Percentiles rank a stretch among this genome's conserved stretches.
Evolutionary conservation across 2,888 invertebrate species (phyloP).

Genomic region (Epiblema foenella): DNA sequence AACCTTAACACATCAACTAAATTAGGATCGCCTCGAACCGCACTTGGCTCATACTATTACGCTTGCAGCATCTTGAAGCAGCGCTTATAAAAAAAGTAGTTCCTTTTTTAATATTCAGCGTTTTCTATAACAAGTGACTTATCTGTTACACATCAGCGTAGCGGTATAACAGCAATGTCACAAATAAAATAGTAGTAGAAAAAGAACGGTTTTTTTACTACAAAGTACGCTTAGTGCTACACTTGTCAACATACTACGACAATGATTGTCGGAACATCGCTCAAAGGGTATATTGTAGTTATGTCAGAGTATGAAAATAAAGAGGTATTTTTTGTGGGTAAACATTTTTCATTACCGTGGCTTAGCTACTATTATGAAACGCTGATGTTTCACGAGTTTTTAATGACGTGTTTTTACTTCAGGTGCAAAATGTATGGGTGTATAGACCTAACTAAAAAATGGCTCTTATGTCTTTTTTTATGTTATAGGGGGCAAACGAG

Average conservation of each 20-base stretch:
- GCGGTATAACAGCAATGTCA: neutral
- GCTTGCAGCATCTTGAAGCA: no score
- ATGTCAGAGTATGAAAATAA: neutral
- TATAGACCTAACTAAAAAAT: no score
- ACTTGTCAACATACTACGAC: neutral
- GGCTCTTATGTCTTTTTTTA: no score
- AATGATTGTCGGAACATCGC: conserved; percentile 7
- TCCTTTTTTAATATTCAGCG: neutral
- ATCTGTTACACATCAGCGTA: neutral
- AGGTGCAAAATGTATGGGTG: no score
- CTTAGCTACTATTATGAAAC: conserved; percentile 1
- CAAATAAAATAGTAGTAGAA: neutral
- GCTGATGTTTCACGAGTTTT: neutral
- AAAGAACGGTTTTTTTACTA: conserved; percentile 2
- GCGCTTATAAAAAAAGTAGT: no score
- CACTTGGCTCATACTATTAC: no score
- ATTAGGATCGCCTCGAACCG: no score
- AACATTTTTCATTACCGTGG: neutral
- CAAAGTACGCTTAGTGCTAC: neutral
- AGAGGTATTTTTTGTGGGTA: neutral
- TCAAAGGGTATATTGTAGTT: neutral
- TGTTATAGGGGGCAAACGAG: no score
- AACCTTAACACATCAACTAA: no score
- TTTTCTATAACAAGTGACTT: neutral
- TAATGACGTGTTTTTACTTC: no score